These are phyloP conservation scores for Pteruthius melanotis DNA, from an alignment of 2,113 vertebrate species.

Conservation along the genomic window DNA sequence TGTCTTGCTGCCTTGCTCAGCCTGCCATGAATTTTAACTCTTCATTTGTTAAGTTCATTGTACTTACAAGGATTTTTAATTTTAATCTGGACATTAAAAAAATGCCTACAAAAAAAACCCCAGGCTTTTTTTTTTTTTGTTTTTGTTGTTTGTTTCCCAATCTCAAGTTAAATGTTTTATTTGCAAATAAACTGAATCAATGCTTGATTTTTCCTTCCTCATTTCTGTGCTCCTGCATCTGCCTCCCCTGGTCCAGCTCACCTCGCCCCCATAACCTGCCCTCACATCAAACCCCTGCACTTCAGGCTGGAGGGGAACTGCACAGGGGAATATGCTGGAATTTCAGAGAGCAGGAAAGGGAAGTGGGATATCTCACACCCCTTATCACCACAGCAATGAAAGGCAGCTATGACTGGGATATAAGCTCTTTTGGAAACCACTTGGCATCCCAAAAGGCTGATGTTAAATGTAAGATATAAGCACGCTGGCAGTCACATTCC, in stretches of 20 bases:
- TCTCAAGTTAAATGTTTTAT: not conserved
- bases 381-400: not conserved
- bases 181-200: not conserved
- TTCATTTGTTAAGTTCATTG: not conserved
- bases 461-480: not conserved
- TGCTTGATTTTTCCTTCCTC: not conserved
- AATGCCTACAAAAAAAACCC: not conserved
- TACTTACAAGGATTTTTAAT: not conserved
- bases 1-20: not conserved
- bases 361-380: not conserved
- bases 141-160: not conserved
- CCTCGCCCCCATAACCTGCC: not conserved
- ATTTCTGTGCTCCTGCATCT: not conserved
- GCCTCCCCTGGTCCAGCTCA: not conserved
- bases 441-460: not conserved
- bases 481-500: not conserved
- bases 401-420: not conserved
- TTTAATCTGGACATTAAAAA: not conserved
- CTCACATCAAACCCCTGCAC: not conserved
- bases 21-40: not conserved
- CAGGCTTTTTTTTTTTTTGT: not conserved
- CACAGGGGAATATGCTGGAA: not conserved
- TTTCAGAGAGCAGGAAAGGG: not conserved
- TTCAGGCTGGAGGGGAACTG: not conserved
- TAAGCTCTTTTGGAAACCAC: not conserved